Conservation (phyloP, 2,888 invertebrate genomes). For the Metalampra italica region DNA sequence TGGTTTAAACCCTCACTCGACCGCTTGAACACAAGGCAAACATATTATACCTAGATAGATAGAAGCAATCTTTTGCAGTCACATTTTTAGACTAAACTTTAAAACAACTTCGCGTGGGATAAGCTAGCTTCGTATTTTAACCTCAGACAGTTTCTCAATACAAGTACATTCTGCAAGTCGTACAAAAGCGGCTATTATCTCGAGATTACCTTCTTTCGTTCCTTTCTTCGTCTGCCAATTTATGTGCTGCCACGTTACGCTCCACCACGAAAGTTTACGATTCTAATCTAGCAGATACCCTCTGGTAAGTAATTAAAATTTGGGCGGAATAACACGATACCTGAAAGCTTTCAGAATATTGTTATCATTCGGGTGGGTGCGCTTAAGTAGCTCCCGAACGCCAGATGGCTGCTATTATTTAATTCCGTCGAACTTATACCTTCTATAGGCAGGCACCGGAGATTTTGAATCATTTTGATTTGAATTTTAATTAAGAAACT, state of each 20-base stretch:
- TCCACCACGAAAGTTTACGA: constrained; percentile 2
- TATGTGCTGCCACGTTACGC: background rate
- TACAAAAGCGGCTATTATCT: background rate
- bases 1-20: too few species aligned
- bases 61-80: too few species aligned
- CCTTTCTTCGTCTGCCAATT: constrained; percentile 1
- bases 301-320: constrained; percentile 20
- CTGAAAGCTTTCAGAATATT: constrained; percentile 13
- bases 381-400: constrained; percentile 7
- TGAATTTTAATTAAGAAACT: background rate
- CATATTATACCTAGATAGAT: too few species aligned
- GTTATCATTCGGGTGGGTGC: constrained; percentile 7
- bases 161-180: background rate
- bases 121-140: too few species aligned
- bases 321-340: constrained; percentile 9
- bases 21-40: too few species aligned
- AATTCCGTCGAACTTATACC: constrained; percentile 27
- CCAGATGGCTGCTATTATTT: constrained; percentile 41
- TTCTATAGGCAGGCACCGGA: background rate
- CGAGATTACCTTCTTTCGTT: background rate
- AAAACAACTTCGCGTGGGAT: too few species aligned
- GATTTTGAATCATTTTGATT: background rate
- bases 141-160: background rate
- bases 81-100: too few species aligned
- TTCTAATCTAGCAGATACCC: constrained; percentile 10